Evolutionary conservation across 2,888 invertebrate species (phyloP), one percentile per base, ranked within the genome.

Genomic region (Crocallis elinguaria): DNA sequence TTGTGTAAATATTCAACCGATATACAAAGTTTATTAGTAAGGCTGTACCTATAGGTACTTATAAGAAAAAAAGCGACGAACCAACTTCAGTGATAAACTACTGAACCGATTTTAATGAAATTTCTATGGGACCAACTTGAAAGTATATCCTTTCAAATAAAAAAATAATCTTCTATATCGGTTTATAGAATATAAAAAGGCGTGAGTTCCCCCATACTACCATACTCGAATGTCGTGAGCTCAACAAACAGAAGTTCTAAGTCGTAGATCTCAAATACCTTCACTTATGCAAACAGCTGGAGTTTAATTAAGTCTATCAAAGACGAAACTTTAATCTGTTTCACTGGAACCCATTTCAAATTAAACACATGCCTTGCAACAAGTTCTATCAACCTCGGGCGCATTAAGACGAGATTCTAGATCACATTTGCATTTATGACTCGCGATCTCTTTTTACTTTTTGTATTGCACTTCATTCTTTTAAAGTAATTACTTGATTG

Each of bases 381-480:
- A 38, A 33, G 48, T 56, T 43, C 54, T 56, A 64, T 61, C 56
- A 57, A 57, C 14, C 58, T 54, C 29, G 49, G 39, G 57, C 60
- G 51, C 42, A 60, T 27, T 60, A 64, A 62, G 62, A 57, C 49
- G 41, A 55, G 51, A 37, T 51, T 58, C 58, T 54, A 57, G 58
- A 54, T 59, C 67, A 43, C 60, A 66, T 67, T 66, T 60, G 59
- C 58, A 60, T 72, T 69, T 57, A 69, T 52, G 49, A 39, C 51
- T 45, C 8, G 2, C 9, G 9, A 3, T 32, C 13, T 38, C 6
- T 19, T 12, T 32, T 45, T 51, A 16, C 6, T 29, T 45, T 53
- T 58, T 45, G 48, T 51, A 53, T 62, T 43, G 25, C 56, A 61
- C 37, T 55, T 42, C 43, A 63, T 63, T 44, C 57, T 57, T 57